A percentile compares a stretch with the other conserved stretches of the same genome.
phyloP scores from a whole-genome alignment of 2,797 vertebrate species.

The Alosa sapidissima region DNA sequence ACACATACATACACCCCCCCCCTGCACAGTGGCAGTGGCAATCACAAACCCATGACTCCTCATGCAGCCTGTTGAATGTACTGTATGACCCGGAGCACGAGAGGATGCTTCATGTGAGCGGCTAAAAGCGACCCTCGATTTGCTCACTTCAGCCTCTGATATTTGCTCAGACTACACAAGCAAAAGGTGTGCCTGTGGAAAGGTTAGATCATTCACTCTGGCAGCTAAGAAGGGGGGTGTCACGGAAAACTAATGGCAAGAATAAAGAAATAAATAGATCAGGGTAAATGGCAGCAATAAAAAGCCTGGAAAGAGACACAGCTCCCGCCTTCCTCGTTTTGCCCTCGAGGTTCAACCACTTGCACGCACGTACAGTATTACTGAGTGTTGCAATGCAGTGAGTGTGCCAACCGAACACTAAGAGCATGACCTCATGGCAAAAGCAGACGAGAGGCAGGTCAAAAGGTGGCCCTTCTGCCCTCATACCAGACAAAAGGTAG shows the following conservation, averaged over 20 bases:
- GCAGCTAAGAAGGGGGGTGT: neutral
- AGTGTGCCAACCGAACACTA: neutral
- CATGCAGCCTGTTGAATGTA: neutral
- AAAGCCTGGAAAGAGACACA: neutral
- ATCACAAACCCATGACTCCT: neutral
- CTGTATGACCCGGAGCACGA: neutral
- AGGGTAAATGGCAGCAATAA: neutral
- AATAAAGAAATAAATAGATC: conserved; percentile 1
- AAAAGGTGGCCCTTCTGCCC: neutral
- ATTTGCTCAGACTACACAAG: neutral
- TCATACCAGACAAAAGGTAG: neutral
- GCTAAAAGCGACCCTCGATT: neutral
- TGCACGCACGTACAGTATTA: neutral
- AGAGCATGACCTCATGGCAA: neutral
- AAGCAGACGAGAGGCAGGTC: neutral
- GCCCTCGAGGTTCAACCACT: neutral
- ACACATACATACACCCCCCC: conserved; percentile 13
- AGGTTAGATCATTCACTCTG: neutral
- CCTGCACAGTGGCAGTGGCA: neutral
- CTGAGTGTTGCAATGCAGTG: neutral
- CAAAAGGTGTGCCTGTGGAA: neutral
- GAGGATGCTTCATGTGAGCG: neutral
- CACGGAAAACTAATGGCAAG: neutral
- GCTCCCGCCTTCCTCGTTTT: neutral
- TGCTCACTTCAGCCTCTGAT: neutral